Evolutionary conservation across 2,888 invertebrate genomes (phyloP).

Genomic region (Azorinus chamasolen): DNA sequence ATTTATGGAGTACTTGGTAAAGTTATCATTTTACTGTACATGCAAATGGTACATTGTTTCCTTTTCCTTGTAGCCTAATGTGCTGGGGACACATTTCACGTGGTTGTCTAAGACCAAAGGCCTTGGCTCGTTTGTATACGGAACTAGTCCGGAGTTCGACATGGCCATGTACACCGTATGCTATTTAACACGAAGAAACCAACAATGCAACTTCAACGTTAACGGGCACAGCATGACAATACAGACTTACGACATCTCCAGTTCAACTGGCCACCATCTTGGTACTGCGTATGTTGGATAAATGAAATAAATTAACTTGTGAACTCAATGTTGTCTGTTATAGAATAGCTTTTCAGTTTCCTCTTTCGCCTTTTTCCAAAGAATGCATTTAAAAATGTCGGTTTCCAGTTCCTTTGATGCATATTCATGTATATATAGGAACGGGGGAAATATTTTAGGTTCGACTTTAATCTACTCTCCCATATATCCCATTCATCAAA

Average conservation of each 20-base stretch:
- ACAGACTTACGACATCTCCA: conserved; percentile 88
- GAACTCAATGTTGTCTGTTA: no score
- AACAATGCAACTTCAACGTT: conserved; percentile 91
- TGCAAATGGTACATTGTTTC: not conserved
- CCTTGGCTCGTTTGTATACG: conserved; percentile 78
- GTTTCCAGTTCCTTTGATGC: no score
- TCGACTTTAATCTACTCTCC: no score
- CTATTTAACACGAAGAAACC: conserved; percentile 92
- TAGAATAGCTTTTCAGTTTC: no score
- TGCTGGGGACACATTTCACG: conserved; percentile 69
- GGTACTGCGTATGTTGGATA: conserved; percentile 65
- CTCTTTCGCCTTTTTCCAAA: no score
- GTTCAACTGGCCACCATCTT: conserved; percentile 65
- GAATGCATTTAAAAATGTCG: no score
- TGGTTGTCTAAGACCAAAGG: conserved; percentile 73
- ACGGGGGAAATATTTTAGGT: no score
- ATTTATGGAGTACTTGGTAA: no score
- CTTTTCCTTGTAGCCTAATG: conserved; percentile 64
- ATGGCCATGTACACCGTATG: conserved; percentile 96
- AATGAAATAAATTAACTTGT: no score
- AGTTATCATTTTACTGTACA: not conserved
- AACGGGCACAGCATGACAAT: conserved; percentile 91
- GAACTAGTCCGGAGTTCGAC: conserved; percentile 94
- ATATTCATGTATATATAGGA: no score
- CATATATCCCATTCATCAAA: no score